These are phyloP conservation scores for Ophiodon elongatus DNA, from an alignment of 2,113 vertebrate genomes.

Conservation along the genomic window DNA sequence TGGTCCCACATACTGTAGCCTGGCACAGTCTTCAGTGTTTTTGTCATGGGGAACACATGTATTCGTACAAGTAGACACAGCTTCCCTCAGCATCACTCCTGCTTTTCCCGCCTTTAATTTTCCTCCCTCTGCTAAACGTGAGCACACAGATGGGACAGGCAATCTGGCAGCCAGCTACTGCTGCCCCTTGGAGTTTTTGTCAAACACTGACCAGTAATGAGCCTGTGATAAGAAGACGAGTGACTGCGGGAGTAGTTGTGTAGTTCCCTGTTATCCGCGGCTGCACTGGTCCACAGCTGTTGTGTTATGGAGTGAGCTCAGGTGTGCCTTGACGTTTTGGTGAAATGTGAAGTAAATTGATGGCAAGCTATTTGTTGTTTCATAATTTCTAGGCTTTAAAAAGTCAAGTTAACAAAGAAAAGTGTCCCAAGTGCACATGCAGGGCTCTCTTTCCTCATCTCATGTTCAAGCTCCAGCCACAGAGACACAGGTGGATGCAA, in stretches of 20 bases:
- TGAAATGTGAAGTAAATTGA: constrained; percentile 58
- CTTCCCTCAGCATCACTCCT: constrained; percentile 55
- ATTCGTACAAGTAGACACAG: constrained; percentile 41
- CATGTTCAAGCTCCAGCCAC: neutral
- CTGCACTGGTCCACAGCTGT: constrained; percentile 39
- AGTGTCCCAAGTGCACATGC: neutral
- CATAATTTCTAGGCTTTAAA: neutral
- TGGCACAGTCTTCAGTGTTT: constrained; percentile 30
- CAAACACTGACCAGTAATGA: constrained; percentile 67
- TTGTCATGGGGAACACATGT: constrained; percentile 23
- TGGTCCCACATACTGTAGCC: constrained; percentile 24
- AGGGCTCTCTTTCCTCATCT: constrained; percentile 4
- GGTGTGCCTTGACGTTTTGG: constrained; percentile 49
- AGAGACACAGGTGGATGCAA: constrained; percentile 39
- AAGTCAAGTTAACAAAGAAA: constrained; percentile 34
- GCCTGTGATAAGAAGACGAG: constrained; percentile 59
- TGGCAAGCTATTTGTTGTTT: constrained; percentile 30
- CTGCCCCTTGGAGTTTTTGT: constrained; percentile 56
- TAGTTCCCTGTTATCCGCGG: constrained; percentile 43
- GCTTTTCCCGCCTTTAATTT: constrained; percentile 61
- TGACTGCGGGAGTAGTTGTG: constrained; percentile 48
- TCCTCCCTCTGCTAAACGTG: constrained; percentile 72
- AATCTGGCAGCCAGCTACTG: constrained; percentile 69
- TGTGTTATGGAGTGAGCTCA: constrained; percentile 59
- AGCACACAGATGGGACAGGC: constrained; percentile 65